Base-by-base conservation (phyloP, 2,888 invertebrate genomes). In the Zygogramma bicolorata region DNA sequence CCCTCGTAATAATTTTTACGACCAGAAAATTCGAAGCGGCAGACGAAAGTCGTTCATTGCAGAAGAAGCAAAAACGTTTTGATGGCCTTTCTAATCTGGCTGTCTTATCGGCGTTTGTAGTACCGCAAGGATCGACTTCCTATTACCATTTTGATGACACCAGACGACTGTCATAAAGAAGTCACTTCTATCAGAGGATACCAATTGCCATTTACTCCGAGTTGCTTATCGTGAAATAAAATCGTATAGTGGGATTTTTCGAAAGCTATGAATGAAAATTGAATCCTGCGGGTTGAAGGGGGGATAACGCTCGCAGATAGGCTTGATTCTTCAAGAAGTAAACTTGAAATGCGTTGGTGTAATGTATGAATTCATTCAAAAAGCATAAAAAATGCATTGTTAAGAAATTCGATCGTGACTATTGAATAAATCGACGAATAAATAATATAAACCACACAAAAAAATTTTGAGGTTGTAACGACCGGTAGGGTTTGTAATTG, bases 61-160 rank as follows among this genome's bases (percentile, higher is more conserved):
- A 53, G n/a, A 27, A 27, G 25, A 53, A 53, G 6, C 27, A 27
- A 53, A 53, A 53, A 25, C 53, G 53, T 53, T 13, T n/a, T 25
- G 53, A 53, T 53, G 53, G 53, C 53, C 13, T n/a, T 53, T 53
- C 27, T 70, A 53, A 65, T 70, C 53, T 70, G 46, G 60, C 29
- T 49, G 60, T 65, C 40, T 59, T 53, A 70, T 70, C 31, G 59
- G 70, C 49, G 65, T 65, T 70, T 70, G 58, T 42, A 63, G 65
- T 70, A 65, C 65, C 38, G 65, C 63, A 34, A 29, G 65, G 60
- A 65, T 65, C 38, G 65, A 25, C 42, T n/a, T 69, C 59, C 57
- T 63, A 70, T 70, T 70, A 65, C 60, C 65, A 65, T 70, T 70
- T 70, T 70, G 65, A 70, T 65, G 38, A 59, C 59, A 13, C 53